phyloP scores from a whole-genome alignment of 2,113 vertebrate species.

The Ptilonorhynchus violaceus region DNA sequence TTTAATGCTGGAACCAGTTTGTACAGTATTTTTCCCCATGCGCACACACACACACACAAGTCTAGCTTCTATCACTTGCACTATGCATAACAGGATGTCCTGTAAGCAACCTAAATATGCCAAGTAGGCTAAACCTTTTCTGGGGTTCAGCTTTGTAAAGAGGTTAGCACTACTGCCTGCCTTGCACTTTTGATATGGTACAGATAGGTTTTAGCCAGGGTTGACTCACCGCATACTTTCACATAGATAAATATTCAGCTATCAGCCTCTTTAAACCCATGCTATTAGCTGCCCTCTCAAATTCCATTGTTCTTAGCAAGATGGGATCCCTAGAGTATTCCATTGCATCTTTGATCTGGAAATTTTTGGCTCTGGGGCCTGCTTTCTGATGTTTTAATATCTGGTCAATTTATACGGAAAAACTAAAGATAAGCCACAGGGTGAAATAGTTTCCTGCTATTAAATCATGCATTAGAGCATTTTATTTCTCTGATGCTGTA shows the following conservation, averaged over 20 bases:
- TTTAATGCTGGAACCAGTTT: background rate
- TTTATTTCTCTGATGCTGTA: background rate
- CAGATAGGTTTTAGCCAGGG: background rate
- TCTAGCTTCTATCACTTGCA: background rate
- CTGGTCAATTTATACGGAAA: slow-evolving; percentile 1
- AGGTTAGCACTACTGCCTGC: background rate
- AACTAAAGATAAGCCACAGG: background rate
- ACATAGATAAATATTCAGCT: background rate
- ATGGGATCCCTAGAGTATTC: background rate
- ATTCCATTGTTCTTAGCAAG: background rate
- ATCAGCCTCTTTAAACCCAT: background rate
- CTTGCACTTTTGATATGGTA: background rate
- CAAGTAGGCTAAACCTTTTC: background rate
- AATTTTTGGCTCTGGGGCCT: background rate
- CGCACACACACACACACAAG: too few species aligned
- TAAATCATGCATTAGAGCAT: background rate
- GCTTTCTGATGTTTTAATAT: background rate
- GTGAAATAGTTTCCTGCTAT: slow-evolving; percentile 29
- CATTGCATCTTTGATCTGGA: background rate
- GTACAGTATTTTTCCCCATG: background rate
- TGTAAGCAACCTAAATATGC: background rate
- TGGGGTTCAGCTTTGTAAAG: background rate
- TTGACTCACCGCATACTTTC: background rate
- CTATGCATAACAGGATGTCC: background rate
- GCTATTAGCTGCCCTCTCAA: background rate